Conservation (phyloP, 2,113 vertebrate genomes). For the Taurulus bubalis region DNA sequence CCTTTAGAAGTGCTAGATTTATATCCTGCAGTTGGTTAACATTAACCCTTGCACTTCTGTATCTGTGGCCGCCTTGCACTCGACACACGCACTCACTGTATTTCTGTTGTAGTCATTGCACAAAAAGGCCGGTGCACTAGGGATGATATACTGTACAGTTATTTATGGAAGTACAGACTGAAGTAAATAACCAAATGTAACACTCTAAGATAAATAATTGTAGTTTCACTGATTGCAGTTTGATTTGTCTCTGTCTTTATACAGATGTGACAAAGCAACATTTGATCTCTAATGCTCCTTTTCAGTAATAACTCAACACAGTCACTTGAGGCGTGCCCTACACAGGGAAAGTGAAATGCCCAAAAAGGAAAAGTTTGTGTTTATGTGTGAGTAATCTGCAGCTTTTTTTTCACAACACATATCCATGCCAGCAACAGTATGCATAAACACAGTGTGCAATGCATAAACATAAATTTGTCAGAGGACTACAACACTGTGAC, state of each 20-base stretch:
- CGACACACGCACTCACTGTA: not conserved
- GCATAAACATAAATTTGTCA: not conserved
- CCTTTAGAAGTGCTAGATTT: conserved; percentile 65
- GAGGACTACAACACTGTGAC: not conserved
- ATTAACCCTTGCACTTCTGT: conserved; percentile 63
- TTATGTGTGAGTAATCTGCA: conserved; percentile 9
- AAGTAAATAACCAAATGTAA: not conserved
- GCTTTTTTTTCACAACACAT: not conserved
- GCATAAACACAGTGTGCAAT: too few species aligned
- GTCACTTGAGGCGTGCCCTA: not conserved
- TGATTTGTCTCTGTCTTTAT: not conserved
- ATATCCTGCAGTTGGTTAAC: conserved; percentile 69
- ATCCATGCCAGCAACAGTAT: conserved; percentile 15
- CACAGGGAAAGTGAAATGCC: not conserved
- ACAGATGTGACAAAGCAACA: not conserved
- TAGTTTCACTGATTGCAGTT: not conserved
- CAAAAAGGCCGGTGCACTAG: not conserved
- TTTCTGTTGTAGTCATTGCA: not conserved
- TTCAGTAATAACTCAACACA: conserved; percentile 12
- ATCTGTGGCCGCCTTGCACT: conserved; percentile 6
- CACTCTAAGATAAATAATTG: too few species aligned
- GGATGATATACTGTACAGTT: not conserved
- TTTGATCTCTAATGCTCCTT: not conserved
- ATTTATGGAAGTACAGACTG: not conserved
- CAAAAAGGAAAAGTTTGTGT: conserved; percentile 6